Percentiles rank a stretch among this genome's conserved stretches.
phyloP scores from a whole-genome alignment of 1,140 invertebrate genomes.

The Homarus americanus region DNA sequence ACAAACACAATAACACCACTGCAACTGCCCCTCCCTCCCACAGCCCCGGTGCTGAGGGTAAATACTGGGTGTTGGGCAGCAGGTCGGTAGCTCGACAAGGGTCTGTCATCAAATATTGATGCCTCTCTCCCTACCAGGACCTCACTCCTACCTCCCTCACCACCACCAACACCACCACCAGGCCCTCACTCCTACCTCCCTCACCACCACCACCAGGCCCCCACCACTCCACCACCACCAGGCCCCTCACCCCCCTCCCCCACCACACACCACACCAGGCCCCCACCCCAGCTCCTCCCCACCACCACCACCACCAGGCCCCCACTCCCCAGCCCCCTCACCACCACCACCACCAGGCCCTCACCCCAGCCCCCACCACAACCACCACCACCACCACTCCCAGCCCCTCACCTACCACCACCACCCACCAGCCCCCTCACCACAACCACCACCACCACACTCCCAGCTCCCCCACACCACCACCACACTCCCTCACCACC shows the following conservation, averaged over 20 bases:
- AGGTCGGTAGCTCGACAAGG: neutral
- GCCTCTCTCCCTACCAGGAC: neutral
- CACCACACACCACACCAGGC: no score
- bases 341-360: no score
- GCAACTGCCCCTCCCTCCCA: neutral
- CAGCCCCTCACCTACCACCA: neutral
- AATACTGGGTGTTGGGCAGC: neutral
- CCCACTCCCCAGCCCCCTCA: neutral
- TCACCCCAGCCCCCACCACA: no score
- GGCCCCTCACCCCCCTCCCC: no score
- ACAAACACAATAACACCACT: neutral
- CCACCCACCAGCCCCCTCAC: neutral
- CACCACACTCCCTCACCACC: neutral
- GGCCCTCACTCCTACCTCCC: no score
- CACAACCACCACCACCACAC: neutral
- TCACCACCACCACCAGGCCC: neutral
- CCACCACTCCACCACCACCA: no score
- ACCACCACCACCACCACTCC: neutral
- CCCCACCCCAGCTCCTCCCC: neutral
- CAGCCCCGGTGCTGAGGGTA: neutral
- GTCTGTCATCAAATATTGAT: neutral
- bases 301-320: neutral
- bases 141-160: neutral
- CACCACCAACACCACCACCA: no score
- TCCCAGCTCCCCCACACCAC: neutral